Conservation (phyloP, 2,888 invertebrate species). For the Andrena minutula region DNA sequence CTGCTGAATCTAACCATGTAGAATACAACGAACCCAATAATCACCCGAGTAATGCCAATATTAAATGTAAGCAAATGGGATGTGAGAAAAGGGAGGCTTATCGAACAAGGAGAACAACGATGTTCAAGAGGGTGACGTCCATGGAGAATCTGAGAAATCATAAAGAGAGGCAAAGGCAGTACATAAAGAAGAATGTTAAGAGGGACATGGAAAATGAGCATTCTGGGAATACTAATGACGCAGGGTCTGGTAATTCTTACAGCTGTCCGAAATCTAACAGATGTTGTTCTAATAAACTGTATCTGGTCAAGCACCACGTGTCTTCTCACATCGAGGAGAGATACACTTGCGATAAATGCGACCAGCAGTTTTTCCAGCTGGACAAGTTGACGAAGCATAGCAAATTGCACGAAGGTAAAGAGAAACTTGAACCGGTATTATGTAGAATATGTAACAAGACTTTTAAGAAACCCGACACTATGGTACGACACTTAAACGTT, state of each 20-base stretch:
- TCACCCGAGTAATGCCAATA: slow-evolving; percentile 9
- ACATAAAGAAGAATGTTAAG: slow-evolving; percentile 75
- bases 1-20: slow-evolving; percentile 4
- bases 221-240: slow-evolving; percentile 31
- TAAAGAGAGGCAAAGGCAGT: slow-evolving; percentile 78
- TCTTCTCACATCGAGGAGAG: slow-evolving; percentile 64
- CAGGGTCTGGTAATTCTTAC: slow-evolving; percentile 46
- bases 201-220: slow-evolving; percentile 60
- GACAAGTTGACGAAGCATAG: slow-evolving; percentile 69
- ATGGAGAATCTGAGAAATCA: slow-evolving; percentile 78
- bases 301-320: slow-evolving; percentile 70
- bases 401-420: slow-evolving; percentile 67
- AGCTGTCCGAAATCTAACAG: slow-evolving; percentile 71
- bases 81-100: slow-evolving; percentile 65
- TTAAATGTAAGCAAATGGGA: slow-evolving; percentile 39
- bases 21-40: slow-evolving; percentile 16
- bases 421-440: slow-evolving; percentile 67
- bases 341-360: slow-evolving; percentile 73
- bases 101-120: slow-evolving; percentile 70
- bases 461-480: slow-evolving; percentile 78
- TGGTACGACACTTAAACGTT: slow-evolving; percentile 79
- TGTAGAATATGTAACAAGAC: slow-evolving; percentile 79
- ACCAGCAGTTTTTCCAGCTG: slow-evolving; percentile 66
- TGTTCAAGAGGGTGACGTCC: slow-evolving; percentile 78
- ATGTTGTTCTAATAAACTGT: slow-evolving; percentile 70